phyloP scores from a whole-genome alignment of 2,113 vertebrate species.

The Physeter macrocephalus region DNA sequence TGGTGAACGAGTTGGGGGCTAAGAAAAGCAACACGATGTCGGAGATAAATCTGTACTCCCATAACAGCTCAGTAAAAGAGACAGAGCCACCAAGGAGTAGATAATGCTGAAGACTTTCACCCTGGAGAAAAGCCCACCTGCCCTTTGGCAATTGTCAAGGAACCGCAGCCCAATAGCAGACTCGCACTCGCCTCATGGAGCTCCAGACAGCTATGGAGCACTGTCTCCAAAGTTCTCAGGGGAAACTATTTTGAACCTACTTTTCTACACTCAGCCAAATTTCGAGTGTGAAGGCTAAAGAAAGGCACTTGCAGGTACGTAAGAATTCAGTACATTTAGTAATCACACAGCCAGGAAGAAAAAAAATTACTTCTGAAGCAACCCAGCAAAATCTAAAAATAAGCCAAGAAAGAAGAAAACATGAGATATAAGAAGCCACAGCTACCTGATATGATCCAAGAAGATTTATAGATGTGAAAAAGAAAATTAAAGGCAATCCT shows the following conservation, averaged over 20 bases:
- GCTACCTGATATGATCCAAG: neutral
- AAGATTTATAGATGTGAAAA: neutral
- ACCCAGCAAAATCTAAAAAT: neutral
- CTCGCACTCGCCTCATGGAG: fast-evolving
- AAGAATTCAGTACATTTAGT: neutral
- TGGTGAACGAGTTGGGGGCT: neutral
- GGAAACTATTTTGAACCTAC: neutral
- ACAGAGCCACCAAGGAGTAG: neutral
- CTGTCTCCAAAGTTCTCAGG: neutral
- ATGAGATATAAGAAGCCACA: neutral
- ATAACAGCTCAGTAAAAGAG: neutral
- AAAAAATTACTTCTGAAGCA: neutral
- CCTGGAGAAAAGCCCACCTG: neutral
- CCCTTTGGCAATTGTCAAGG: no score
- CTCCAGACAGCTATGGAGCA: no score
- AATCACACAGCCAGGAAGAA: neutral
- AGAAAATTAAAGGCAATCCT: neutral
- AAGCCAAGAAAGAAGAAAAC: neutral
- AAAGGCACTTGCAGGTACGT: neutral
- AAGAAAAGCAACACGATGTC: neutral
- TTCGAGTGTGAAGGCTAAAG: neutral
- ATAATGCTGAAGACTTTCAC: neutral
- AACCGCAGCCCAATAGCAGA: neutral
- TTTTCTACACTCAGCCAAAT: neutral
- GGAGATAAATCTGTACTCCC: neutral